A percentile compares a stretch with the other conserved stretches of the same genome.
phyloP scores from a whole-genome alignment of 2,888 invertebrate species.

The Drosophila mercatorum region DNA sequence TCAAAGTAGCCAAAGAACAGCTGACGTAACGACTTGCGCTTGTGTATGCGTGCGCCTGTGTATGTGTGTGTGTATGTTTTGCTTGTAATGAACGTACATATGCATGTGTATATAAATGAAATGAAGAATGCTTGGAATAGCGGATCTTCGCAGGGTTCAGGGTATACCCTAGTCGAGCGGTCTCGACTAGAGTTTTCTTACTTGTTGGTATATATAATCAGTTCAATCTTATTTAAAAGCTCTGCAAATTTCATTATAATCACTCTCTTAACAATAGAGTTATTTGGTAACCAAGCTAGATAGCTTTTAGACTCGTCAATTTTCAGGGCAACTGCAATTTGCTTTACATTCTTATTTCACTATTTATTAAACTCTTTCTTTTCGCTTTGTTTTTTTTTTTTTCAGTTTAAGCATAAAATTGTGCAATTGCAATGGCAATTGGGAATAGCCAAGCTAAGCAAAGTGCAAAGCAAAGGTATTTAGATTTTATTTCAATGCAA shows the following conservation, averaged over 20 bases:
- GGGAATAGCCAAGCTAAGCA: constrained; percentile 63
- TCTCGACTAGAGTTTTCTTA: too few species aligned
- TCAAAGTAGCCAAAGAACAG: too few species aligned
- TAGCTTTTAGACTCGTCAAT: not conserved
- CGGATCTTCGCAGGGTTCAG: too few species aligned
- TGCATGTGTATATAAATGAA: too few species aligned
- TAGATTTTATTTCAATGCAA: constrained; percentile 55
- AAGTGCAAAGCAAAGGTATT: constrained; percentile 45
- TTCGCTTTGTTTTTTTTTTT: not conserved
- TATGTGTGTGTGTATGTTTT: too few species aligned
- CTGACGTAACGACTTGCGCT: too few species aligned
- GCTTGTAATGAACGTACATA: too few species aligned
- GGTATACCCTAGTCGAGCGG: too few species aligned
- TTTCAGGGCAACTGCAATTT: not conserved
- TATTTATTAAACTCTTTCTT: not conserved
- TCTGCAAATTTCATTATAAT: not conserved
- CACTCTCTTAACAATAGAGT: not conserved
- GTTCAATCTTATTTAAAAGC: not conserved
- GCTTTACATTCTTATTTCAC: too few species aligned
- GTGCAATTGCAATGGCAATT: constrained; percentile 53
- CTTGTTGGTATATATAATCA: too few species aligned
- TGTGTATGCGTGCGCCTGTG: too few species aligned
- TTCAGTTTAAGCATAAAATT: constrained; percentile 26
- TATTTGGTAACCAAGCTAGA: not conserved
- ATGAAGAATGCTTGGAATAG: too few species aligned